Conservation (phyloP, 1,140 invertebrate species). For the Euwallacea similis region DNA sequence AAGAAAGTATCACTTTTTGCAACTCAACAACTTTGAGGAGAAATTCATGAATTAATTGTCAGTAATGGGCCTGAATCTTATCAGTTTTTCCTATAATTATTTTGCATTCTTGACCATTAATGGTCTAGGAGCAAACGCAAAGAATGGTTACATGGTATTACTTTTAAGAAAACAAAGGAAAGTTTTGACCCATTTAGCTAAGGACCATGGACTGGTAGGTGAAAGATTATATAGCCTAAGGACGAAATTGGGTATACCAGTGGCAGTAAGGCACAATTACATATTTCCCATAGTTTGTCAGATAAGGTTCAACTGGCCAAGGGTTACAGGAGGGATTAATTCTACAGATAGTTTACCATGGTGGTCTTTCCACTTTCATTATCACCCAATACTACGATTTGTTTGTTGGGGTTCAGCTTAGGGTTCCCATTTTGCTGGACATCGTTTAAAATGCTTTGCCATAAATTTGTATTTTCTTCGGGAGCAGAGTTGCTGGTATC, state of each 20-base stretch:
- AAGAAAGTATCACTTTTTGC: too few relatives aligned
- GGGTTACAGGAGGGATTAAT: neutral
- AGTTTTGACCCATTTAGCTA: neutral
- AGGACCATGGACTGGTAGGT: too few relatives aligned
- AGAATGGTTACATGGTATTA: too few relatives aligned
- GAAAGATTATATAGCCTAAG: too few relatives aligned
- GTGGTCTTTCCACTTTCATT: conserved; percentile 98
- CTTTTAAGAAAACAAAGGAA: too few relatives aligned
- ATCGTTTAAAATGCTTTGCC: conserved; percentile 91
- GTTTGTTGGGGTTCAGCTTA: conserved; percentile 91
- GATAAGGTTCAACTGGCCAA: neutral
- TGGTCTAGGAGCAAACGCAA: neutral
- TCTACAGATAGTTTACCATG: conserved; percentile 62
- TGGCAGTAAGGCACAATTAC: too few relatives aligned
- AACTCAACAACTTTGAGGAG: too few relatives aligned
- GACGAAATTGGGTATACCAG: too few relatives aligned
- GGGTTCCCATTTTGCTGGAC: conserved; percentile 92
- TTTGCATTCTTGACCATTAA: too few relatives aligned
- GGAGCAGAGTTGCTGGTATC: conserved; percentile 9
- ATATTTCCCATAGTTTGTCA: neutral
- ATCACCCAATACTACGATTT: conserved; percentile 89
- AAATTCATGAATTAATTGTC: neutral
- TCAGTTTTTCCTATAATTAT: too few relatives aligned
- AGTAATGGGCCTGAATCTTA: neutral
- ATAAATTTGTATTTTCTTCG: conserved; percentile 55